Evolutionary conservation across 2,113 vertebrate species (phyloP), one percentile per base, ranked within the genome.

Genomic region (Pogonocichla stellata): DNA sequence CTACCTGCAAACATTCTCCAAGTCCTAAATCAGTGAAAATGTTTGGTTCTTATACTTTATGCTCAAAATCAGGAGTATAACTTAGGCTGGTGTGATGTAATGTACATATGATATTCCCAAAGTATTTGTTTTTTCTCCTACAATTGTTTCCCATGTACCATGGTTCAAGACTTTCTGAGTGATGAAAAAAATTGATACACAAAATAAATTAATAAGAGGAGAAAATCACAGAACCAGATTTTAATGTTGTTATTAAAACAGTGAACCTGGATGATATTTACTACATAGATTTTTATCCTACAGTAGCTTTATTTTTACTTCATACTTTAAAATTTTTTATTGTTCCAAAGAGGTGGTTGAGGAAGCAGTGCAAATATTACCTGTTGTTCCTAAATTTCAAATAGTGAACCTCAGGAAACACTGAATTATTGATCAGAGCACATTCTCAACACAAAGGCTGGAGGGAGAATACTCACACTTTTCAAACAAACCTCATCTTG

Each of bases 371-470:
- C 28, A 95, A 94, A 69, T 95, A 92, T 79, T 77, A 65, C 62
- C 53, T 78, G 23, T 57, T 45, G 43, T 36, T 91, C 51, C 69
- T 78, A 56, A 85, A 93, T 90, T 93, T 93, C 80, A 92, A 88
- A n/a, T n/a, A 54, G 8, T 16, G n/a, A 93, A 95, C 36, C 50
- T 87, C 90, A 62, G 47, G 29, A 90, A 79, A 86, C 67, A 53
- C 3, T 33, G 72, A 94, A 75, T 75, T 95, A 94, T 47, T 92
- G 72, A 79, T 83, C 64, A 87, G 92, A 92, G 48, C 70, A 74
- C 45, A 73, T 96, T 75, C 62, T 94, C 36, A 61, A 60, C 50
- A 65, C 43, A 74, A 67, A 82, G 50, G 69, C 51, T 13, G 10
- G 60, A 85, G 56, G 61, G 60, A 86, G 18, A 70, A 73, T 25